phyloP scores from a whole-genome alignment of 2,888 invertebrate species.

The Tetropium fuscum region DNA sequence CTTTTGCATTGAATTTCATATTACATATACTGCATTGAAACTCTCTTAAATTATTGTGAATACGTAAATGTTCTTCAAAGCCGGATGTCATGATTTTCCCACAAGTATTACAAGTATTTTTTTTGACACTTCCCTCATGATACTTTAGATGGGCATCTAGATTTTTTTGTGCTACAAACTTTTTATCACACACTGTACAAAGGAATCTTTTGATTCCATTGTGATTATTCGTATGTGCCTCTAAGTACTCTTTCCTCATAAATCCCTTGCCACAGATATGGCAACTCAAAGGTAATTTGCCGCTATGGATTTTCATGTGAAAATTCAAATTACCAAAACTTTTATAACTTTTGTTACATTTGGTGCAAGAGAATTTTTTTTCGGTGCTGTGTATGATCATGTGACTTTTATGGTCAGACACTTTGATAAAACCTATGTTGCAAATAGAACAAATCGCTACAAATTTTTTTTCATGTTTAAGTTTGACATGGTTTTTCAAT shows the following conservation, averaged over 20 bases:
- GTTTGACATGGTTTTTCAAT: slow-evolving; percentile 60
- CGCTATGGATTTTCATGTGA: slow-evolving; percentile 61
- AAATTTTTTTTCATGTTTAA: slow-evolving; percentile 64
- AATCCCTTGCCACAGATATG: slow-evolving; percentile 60
- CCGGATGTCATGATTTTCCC: slow-evolving; percentile 58
- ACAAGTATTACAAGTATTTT: slow-evolving; percentile 59
- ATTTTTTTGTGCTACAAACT: slow-evolving; percentile 62
- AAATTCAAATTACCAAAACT: slow-evolving; percentile 64
- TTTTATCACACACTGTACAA: slow-evolving; percentile 59
- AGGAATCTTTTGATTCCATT: slow-evolving; percentile 60
- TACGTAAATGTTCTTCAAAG: slow-evolving; percentile 62
- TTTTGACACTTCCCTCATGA: slow-evolving; percentile 59
- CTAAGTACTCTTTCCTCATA: slow-evolving; percentile 63
- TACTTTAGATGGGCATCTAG: slow-evolving; percentile 61
- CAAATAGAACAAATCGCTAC: slow-evolving; percentile 63
- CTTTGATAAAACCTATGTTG: slow-evolving; percentile 62
- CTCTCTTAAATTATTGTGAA: slow-evolving; percentile 60
- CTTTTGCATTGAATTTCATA: slow-evolving; percentile 61
- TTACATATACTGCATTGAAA: slow-evolving; percentile 60
- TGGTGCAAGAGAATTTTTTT: slow-evolving; percentile 61
- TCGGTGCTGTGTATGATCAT: slow-evolving; percentile 61
- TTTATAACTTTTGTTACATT: slow-evolving; percentile 63
- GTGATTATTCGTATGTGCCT: slow-evolving; percentile 61
- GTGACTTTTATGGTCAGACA: slow-evolving; percentile 63
- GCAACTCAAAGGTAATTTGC: slow-evolving; percentile 58